Percentiles rank a stretch among this genome's conserved stretches.
phyloP scores from a whole-genome alignment of 2,888 invertebrate species.

The Aromia moschata region DNA sequence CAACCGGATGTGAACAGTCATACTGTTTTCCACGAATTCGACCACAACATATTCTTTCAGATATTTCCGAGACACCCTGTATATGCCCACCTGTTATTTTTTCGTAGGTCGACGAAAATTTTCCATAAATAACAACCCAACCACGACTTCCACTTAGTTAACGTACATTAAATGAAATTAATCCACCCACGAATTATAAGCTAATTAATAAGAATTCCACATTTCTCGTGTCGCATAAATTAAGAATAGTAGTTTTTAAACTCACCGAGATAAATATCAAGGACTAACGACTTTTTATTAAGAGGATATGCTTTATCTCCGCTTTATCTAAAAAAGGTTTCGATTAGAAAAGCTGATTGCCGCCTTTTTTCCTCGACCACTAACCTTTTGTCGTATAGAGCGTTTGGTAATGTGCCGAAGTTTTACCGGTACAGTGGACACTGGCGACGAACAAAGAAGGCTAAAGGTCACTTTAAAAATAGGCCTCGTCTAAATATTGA shows the following conservation, averaged over 20 bases:
- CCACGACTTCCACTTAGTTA: too few species aligned
- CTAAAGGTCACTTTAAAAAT: background rate
- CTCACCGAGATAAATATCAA: constrained; percentile 4
- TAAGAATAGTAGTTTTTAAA: background rate
- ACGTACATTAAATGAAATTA: background rate
- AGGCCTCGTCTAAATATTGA: too few species aligned
- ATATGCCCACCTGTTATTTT: too few species aligned
- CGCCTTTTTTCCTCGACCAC: too few species aligned
- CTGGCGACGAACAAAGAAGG: background rate
- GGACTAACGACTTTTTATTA: background rate
- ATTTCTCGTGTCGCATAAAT: background rate
- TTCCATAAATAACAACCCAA: too few species aligned
- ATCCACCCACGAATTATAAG: background rate
- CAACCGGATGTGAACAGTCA: too few species aligned
- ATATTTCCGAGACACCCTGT: too few species aligned
- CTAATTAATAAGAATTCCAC: constrained; percentile 7
- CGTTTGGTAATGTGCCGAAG: background rate
- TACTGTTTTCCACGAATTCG: too few species aligned
- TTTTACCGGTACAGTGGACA: background rate
- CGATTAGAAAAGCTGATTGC: background rate
- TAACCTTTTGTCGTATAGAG: background rate
- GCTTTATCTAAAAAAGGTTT: background rate
- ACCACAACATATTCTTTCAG: too few species aligned
- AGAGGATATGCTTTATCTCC: background rate
- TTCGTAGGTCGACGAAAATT: too few species aligned